Evolutionary conservation across 1,140 invertebrate genomes (phyloP).

Genomic region (Danaus melanippus): DNA sequence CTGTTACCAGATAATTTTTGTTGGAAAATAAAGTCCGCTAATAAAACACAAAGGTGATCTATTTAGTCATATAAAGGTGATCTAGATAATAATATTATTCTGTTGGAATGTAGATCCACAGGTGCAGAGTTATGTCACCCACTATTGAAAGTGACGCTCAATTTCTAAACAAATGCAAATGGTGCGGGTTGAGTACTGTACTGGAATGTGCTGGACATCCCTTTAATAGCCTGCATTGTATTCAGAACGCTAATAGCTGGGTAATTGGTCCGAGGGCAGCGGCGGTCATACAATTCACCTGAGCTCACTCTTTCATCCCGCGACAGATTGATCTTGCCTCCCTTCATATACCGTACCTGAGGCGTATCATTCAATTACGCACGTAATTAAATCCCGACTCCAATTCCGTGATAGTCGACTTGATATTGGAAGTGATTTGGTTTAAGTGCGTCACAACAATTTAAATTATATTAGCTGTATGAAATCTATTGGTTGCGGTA

Average conservation of each 20-base stretch:
- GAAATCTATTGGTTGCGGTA: too few relatives aligned
- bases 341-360: conserved; percentile 24
- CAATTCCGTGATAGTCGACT: conserved; percentile 23
- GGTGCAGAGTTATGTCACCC: conserved; percentile 4
- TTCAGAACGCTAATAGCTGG: conserved; percentile 49
- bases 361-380: conserved; percentile 44
- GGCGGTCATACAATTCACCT: conserved; percentile 41
- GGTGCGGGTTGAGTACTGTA: conserved; percentile 36
- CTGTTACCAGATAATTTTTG: too few relatives aligned
- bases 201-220: conserved; percentile 43
- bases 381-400: conserved; percentile 41
- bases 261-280: conserved; percentile 63
- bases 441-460: too few relatives aligned
- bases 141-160: conserved; percentile 27
- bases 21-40: too few relatives aligned
- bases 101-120: too few relatives aligned
- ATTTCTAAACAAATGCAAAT: conserved; percentile 66
- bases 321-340: conserved; percentile 27
- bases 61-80: neutral
- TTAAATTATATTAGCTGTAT: too few relatives aligned
- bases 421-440: neutral
- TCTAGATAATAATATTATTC: too few relatives aligned
- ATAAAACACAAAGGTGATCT: too few relatives aligned
- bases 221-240: conserved; percentile 55
- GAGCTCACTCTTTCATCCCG: conserved; percentile 23